phyloP scores from a whole-genome alignment of 2,888 invertebrate genomes.

The Argyresthia albistria region DNA sequence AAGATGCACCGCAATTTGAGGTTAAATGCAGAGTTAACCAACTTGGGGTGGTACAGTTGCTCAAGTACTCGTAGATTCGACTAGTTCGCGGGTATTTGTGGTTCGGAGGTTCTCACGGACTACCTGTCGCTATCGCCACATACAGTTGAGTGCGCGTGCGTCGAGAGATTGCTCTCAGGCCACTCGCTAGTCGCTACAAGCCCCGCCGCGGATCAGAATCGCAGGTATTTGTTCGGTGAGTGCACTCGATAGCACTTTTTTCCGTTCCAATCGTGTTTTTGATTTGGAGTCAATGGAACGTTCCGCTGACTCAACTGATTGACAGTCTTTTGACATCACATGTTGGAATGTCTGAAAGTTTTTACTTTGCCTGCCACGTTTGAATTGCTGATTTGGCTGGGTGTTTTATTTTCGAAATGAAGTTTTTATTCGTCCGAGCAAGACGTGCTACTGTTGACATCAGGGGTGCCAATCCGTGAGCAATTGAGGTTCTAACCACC shows the following conservation, averaged over 20 bases:
- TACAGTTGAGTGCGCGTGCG: slow-evolving; percentile 7
- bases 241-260: background rate
- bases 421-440: no score
- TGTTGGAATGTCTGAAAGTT: no score
- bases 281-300: background rate
- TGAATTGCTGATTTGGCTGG: no score
- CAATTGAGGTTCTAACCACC: no score
- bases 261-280: background rate
- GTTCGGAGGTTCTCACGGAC: slow-evolving; percentile 5
- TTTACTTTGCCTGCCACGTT: no score
- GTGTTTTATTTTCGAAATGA: no score
- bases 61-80: no score
- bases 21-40: background rate
- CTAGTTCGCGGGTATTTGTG: background rate
- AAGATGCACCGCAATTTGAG: slow-evolving; percentile 17
- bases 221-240: background rate
- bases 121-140: slow-evolving; percentile 10
- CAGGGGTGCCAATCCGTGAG: no score
- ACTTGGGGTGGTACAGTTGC: no score
- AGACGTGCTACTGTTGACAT: no score
- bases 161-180: slow-evolving; percentile 1
- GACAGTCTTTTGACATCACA: no score
- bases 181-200: background rate
- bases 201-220: background rate
- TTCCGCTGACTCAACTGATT: no score